Base-by-base conservation (phyloP, 2,797 vertebrate genomes). In the Sylvia borin region DNA sequence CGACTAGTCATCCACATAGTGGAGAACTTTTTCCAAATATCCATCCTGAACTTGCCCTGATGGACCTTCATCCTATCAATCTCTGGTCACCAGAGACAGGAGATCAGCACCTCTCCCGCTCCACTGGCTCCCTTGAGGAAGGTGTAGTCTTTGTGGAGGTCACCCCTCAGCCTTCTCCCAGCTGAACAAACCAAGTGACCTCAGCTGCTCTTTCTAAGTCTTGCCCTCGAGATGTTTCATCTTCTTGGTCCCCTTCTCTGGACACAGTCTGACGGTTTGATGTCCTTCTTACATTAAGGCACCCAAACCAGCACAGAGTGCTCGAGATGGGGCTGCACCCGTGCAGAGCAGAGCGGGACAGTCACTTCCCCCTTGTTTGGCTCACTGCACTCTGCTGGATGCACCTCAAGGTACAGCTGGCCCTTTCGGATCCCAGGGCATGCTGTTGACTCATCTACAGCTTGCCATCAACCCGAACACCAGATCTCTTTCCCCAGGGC, bases 341-440 rank as follows among this genome's bases (percentile, higher is more conserved):
- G 40, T 34, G 36, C 57, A 61, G 18, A 43, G 58, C 25, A 78
- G 45, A 36, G 47, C 4, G 1, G 14, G 45, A 24, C 62, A 47
- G 2, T 51, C 78, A 10, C 36, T 43, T 24, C 20, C 25, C 31
- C 26, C 16, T 51, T 0, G 0, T 5, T 4, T 2, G 5, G n/a
- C 36, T 64, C 6, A 4, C n/a, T 57, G 0, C 24, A 1, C 75
- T 60, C 40, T 82, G 36, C 48, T 72, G n/a, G 45, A 20, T 42
- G 40, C 34, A 71, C 13, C 27, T 32, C 54, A 47, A 43, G 67
- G 13, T 24, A 15, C 2, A 7, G 34, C 11, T 60, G 76, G n/a
- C 22, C 11, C 9, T 83, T 51, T 24, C 1, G 3, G 14, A 68
- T 88, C 25, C 45, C 47, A 51, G 51, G 53, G 20, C 64, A 79